phyloP scores from a whole-genome alignment of 2,797 vertebrate genomes.

The Antrozous pallidus region DNA sequence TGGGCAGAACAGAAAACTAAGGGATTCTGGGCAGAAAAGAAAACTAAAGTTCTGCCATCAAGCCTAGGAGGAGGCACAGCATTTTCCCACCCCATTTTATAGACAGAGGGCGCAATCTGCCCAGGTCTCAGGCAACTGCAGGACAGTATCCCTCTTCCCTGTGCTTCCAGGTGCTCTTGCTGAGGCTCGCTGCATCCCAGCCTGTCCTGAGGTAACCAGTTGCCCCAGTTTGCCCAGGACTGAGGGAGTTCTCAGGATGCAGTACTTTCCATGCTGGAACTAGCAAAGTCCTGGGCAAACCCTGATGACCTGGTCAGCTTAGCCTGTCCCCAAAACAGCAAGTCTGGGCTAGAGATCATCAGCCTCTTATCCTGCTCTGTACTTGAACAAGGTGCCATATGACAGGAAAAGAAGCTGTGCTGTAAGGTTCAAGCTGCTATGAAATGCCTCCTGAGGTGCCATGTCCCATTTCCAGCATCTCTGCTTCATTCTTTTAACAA shows the following conservation, averaged over 20 bases:
- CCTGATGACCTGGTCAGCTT: neutral
- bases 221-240: neutral
- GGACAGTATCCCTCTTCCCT: neutral
- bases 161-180: neutral
- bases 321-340: slow-evolving; percentile 1
- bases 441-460: neutral
- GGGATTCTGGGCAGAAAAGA: too few species aligned
- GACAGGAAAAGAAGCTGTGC: neutral
- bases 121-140: neutral
- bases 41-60: neutral
- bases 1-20: neutral
- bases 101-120: neutral
- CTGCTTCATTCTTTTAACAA: neutral
- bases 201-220: neutral
- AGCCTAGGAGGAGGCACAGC: neutral
- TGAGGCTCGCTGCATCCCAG: neutral
- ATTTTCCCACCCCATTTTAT: neutral
- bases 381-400: neutral
- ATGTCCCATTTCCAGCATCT: slow-evolving; percentile 27
- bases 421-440: neutral
- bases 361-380: neutral
- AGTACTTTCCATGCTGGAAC: neutral
- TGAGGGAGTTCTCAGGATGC: neutral
- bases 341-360: neutral
- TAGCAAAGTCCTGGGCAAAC: neutral